A percentile compares a stretch with the other conserved stretches of the same genome.
phyloP scores from a whole-genome alignment of 2,113 vertebrate genomes.

The Ginglymostoma cirratum region DNA sequence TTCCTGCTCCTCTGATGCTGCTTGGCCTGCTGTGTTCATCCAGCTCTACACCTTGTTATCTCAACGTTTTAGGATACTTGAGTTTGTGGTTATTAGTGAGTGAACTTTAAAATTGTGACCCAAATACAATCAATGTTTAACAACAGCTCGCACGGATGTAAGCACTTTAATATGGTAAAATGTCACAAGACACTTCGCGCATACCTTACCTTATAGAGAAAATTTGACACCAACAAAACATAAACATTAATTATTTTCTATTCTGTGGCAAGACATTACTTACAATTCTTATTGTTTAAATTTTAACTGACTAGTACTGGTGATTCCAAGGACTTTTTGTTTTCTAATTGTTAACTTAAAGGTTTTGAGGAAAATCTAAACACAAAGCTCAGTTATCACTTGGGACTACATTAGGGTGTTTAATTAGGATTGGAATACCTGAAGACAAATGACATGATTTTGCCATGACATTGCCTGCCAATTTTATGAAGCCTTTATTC shows the following conservation, averaged over 20 bases:
- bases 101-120: conserved; percentile 52
- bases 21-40: no score
- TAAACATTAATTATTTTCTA: conserved; percentile 49
- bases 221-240: not conserved
- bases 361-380: conserved; percentile 48
- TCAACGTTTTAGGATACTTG: conserved; percentile 48
- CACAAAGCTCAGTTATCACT: conserved; percentile 50
- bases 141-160: not conserved
- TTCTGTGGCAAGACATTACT: conserved; percentile 60
- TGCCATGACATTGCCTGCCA: conserved; percentile 23
- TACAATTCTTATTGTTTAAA: conserved; percentile 50
- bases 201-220: no score
- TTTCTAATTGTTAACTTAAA: not conserved
- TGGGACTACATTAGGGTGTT: conserved; percentile 53
- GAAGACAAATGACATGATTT: conserved; percentile 48
- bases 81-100: conserved; percentile 50
- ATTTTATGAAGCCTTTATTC: not conserved
- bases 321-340: conserved; percentile 26
- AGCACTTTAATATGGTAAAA: not conserved
- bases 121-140: conserved; percentile 59
- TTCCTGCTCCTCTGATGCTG: no score
- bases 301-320: conserved; percentile 53
- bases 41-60: no score
- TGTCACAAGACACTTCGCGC: not conserved
- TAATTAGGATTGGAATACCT: conserved; percentile 53